A percentile compares a stretch with the other conserved stretches of the same genome.
Evolutionary conservation across 2,888 invertebrate species (phyloP).

Genomic region (Drosophila demipolita): DNA sequence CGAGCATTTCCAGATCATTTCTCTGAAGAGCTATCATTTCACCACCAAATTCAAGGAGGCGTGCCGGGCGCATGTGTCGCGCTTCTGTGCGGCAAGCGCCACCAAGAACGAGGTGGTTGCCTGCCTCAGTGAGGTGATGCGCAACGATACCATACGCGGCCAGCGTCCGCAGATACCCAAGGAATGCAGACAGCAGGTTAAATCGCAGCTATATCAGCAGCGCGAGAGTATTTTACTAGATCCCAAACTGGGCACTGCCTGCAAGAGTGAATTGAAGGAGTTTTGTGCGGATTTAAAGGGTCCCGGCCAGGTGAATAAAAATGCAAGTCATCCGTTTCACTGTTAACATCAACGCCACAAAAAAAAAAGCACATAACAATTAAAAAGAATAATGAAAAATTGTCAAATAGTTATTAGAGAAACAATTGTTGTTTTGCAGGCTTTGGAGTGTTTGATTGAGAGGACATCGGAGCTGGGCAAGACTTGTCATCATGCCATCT

Average conservation of each 20-base stretch:
- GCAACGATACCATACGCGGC: constrained; percentile 93
- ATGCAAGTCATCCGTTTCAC: constrained; percentile 71
- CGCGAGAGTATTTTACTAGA: constrained; percentile 95
- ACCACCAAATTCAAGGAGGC: constrained; percentile 97
- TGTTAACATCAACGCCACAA: constrained; percentile 31
- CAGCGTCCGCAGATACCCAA: constrained; percentile 92
- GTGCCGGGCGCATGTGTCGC: constrained; percentile 92
- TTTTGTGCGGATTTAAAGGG: constrained; percentile 90
- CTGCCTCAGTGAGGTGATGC: constrained; percentile 91
- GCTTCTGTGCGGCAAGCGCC: constrained; percentile 89
- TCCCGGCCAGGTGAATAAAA: constrained; percentile 86
- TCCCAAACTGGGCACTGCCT: constrained; percentile 93
- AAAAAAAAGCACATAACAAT: background rate
- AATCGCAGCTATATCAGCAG: constrained; percentile 96
- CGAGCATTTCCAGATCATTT: constrained; percentile 98
- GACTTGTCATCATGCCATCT: constrained; percentile 92
- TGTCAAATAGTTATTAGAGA: background rate
- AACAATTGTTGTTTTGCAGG: constrained; percentile 85
- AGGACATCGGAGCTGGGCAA: constrained; percentile 88
- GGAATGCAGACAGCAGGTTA: constrained; percentile 95
- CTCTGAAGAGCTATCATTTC: constrained; percentile 96
- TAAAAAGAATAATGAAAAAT: background rate
- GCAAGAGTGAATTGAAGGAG: constrained; percentile 91
- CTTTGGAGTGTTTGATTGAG: constrained; percentile 92
- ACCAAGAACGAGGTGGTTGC: constrained; percentile 90